A percentile compares a stretch with the other conserved stretches of the same genome.
These are phyloP conservation scores for Siniperca knerii DNA, from an alignment of 2,113 vertebrate genomes.

Conservation along the genomic window DNA sequence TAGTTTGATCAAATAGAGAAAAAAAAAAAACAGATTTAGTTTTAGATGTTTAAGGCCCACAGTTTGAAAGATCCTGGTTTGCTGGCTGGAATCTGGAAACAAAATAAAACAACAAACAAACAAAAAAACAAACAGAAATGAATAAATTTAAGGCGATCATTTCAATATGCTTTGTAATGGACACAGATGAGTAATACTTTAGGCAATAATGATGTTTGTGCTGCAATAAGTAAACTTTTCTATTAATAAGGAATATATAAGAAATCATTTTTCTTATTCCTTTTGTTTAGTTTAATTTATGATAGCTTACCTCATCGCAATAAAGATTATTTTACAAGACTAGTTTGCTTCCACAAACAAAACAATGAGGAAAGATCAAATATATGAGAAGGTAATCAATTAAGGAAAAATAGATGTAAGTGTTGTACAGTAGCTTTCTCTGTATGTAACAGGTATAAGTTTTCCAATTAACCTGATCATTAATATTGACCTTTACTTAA, in stretches of 20 bases:
- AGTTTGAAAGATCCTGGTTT: slow-evolving; percentile 66
- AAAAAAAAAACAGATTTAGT: neutral
- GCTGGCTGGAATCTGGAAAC: slow-evolving; percentile 71
- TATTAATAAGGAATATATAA: too few relatives aligned
- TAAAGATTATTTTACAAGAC: neutral
- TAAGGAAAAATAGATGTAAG: too few relatives aligned
- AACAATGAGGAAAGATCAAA: neutral
- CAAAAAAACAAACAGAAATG: neutral
- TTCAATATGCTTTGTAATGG: neutral
- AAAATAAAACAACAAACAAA: neutral
- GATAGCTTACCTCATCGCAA: neutral
- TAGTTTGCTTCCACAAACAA: neutral
- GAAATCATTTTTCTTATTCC: too few relatives aligned
- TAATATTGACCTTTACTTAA: neutral
- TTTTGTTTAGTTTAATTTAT: too few relatives aligned
- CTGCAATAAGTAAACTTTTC: too few relatives aligned
- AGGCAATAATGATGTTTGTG: too few relatives aligned
- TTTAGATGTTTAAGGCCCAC: slow-evolving; percentile 79
- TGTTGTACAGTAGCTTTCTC: too few relatives aligned
- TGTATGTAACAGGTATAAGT: too few relatives aligned
- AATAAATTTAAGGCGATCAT: neutral
- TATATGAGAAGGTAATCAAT: too few relatives aligned
- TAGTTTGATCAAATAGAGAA: neutral
- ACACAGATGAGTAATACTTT: neutral
- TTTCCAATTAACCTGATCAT: too few relatives aligned